Conservation (phyloP, 2,888 invertebrate genomes). For the Tortricodes alternella region DNA sequence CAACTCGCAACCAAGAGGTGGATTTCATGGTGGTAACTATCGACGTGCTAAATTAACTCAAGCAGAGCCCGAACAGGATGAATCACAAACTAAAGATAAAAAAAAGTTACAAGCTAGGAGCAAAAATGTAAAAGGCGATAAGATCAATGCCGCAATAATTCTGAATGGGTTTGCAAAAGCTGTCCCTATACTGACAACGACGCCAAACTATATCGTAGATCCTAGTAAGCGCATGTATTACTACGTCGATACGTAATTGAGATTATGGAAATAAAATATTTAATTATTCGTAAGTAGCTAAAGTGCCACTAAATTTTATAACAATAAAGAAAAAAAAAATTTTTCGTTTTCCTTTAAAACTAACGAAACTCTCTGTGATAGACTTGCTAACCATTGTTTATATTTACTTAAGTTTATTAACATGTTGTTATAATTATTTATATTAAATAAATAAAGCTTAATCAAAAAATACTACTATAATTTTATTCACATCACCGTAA, state of each 20-base stretch:
- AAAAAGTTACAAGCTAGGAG: conserved; percentile 36
- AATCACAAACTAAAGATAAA: conserved; percentile 37
- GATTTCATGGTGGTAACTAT: conserved; percentile 74
- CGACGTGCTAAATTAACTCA: conserved; percentile 59
- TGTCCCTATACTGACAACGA: conserved; percentile 64
- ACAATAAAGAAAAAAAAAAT: conserved; percentile 38
- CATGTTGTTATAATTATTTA: conserved; percentile 42
- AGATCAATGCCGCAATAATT: conserved; percentile 57
- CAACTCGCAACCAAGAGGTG: conserved; percentile 42
- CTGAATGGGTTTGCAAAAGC: conserved; percentile 68
- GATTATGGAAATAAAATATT: conserved; percentile 32
- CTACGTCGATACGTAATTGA: conserved; percentile 61
- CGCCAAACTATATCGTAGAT: conserved; percentile 70
- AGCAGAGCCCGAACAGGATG: conserved; percentile 37
- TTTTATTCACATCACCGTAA: not conserved
- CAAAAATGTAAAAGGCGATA: conserved; percentile 39
- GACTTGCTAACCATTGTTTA: conserved; percentile 40
- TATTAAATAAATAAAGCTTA: conserved; percentile 24
- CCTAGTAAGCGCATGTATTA: conserved; percentile 80
- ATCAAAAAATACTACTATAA: not conserved
- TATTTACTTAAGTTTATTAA: conserved; percentile 38
- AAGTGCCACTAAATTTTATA: conserved; percentile 59
- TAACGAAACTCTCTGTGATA: conserved; percentile 65
- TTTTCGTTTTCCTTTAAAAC: conserved; percentile 32
- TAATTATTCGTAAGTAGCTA: conserved; percentile 33